Percentiles rank a stretch among this genome's conserved stretches.
These are phyloP conservation scores for Drosophila fuyamai DNA, from an alignment of 1,140 invertebrate species.

Conservation along the genomic window DNA sequence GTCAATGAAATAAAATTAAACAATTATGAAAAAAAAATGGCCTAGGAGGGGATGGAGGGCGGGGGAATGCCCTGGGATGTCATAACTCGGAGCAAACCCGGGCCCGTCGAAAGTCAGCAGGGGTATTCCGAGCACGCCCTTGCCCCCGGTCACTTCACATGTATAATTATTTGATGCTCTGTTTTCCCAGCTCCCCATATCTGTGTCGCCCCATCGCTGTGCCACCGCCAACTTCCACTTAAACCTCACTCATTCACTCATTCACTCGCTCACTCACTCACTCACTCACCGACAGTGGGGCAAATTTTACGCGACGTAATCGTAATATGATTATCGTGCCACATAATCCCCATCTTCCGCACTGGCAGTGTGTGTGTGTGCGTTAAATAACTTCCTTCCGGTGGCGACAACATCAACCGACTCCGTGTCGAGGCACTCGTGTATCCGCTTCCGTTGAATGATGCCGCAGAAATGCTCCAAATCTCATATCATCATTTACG, in stretches of 20 bases:
- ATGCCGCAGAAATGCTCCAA: conserved; percentile 79
- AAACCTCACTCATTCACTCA: conserved; percentile 44
- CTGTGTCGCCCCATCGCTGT: background rate
- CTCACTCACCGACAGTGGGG: conserved; percentile 36
- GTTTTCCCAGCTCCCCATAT: background rate
- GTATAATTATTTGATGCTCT: conserved; percentile 49
- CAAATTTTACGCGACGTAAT: conserved; percentile 81
- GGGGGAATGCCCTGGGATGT: background rate
- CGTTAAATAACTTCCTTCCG: conserved; percentile 82
- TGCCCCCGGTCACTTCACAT: conserved; percentile 2
- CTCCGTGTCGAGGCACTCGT: conserved; percentile 16
- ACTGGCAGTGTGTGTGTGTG: conserved; percentile 18
- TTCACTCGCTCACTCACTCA: background rate
- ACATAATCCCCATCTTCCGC: conserved; percentile 59
- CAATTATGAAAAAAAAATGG: conserved; percentile 56
- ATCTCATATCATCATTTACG: conserved; percentile 83
- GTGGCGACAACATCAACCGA: conserved; percentile 53
- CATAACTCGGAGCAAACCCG: conserved; percentile 22
- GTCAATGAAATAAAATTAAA: conserved; percentile 78
- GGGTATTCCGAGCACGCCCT: conserved; percentile 1
- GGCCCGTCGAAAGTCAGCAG: conserved; percentile 7
- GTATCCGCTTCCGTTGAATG: conserved; percentile 76
- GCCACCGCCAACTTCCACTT: conserved; percentile 39
- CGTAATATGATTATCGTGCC: conserved; percentile 80
- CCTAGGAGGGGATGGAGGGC: background rate